phyloP scores from a whole-genome alignment of 2,113 vertebrate genomes.

The Leptodactylus fuscus region DNA sequence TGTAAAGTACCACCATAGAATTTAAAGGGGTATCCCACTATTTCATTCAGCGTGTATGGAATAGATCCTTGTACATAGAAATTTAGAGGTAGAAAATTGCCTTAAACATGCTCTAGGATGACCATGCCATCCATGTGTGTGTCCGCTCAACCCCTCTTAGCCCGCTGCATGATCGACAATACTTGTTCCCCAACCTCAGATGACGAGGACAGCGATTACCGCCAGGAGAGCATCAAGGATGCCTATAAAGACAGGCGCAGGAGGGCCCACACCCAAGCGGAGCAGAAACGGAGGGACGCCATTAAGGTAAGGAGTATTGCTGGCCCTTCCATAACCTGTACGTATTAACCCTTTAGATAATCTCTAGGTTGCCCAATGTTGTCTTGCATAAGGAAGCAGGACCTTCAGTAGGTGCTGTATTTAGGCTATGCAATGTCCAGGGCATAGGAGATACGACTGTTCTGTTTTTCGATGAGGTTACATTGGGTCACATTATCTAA shows the following conservation, averaged over 20 bases:
- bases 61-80: not conserved
- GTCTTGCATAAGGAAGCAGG: not conserved
- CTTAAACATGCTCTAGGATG: not conserved
- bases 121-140: constrained; percentile 26
- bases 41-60: not conserved
- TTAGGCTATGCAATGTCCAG: not conserved
- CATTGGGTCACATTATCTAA: not conserved
- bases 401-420: not conserved
- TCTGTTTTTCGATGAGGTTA: not conserved
- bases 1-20: not conserved
- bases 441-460: not conserved
- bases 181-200: constrained; percentile 73
- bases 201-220: constrained; percentile 96
- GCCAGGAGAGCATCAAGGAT: constrained; percentile 89
- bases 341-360: not conserved
- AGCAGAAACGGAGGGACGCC: constrained; percentile 92
- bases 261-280: constrained; percentile 91
- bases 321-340: too few species aligned
- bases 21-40: not conserved
- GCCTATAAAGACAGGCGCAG: constrained; percentile 91
- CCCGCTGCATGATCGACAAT: constrained; percentile 59
- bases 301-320: constrained; percentile 83
- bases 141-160: constrained; percentile 38
- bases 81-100: not conserved
- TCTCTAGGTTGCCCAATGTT: not conserved